These are phyloP conservation scores for Brachyptera risi DNA, from an alignment of 2,888 invertebrate genomes.

Conservation along the genomic window DNA sequence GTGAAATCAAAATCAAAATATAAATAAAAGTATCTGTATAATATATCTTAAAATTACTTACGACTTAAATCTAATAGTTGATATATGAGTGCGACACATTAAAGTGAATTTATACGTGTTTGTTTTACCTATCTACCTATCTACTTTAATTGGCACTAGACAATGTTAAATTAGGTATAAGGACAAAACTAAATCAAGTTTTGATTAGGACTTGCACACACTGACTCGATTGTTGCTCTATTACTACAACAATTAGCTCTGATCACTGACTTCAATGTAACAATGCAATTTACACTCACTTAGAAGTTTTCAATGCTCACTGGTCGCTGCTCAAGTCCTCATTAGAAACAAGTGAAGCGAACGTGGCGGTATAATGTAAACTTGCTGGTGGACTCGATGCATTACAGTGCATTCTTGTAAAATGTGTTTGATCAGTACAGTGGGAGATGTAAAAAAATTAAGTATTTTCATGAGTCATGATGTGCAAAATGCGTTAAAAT, in stretches of 20 bases:
- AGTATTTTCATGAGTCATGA: slow-evolving; percentile 4
- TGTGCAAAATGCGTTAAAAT: slow-evolving; percentile 31
- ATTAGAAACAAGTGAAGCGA: no score
- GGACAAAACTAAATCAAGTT: slow-evolving; percentile 28
- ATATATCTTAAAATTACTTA: slow-evolving; percentile 31
- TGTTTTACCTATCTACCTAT: slow-evolving; percentile 25
- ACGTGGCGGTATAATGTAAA: no score
- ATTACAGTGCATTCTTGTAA: no score
- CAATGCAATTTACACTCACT: no score
- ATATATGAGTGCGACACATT: slow-evolving; percentile 32
- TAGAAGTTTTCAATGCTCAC: not conserved
- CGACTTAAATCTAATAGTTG: slow-evolving; percentile 28
- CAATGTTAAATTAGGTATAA: slow-evolving; percentile 31
- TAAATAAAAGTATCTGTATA: slow-evolving; percentile 22
- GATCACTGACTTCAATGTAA: slow-evolving; percentile 6
- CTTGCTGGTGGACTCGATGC: no score
- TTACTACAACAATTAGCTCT: not conserved
- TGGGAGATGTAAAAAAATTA: slow-evolving; percentile 13
- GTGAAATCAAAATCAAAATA: not conserved
- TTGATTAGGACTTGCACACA: slow-evolving; percentile 25
- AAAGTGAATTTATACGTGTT: slow-evolving; percentile 24
- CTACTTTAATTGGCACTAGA: slow-evolving; percentile 31
- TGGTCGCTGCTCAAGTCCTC: not conserved
- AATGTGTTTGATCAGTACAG: slow-evolving; percentile 13
- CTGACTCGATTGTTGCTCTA: slow-evolving; percentile 18